phyloP scores from a whole-genome alignment of 92 coral and sea anemone genomes.

The Diadumene lineata region DNA sequence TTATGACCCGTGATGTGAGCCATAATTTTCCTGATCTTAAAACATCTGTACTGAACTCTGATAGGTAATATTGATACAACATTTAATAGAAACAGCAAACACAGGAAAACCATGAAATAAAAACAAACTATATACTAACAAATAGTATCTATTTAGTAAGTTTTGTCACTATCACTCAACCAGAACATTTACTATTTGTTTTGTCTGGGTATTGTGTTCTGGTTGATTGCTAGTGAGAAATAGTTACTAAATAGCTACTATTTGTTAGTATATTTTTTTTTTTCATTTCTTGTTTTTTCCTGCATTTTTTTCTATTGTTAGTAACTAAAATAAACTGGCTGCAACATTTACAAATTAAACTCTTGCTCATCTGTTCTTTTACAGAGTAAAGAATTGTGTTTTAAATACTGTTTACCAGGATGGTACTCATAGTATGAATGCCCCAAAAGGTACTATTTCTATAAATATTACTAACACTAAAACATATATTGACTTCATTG shows the following conservation, averaged over 20 bases:
- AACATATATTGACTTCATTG: too few relatives aligned
- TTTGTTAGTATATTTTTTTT: too few relatives aligned
- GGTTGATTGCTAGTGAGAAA: too few relatives aligned
- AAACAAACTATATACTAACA: too few relatives aligned
- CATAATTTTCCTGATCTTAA: constrained; percentile 56
- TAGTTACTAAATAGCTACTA: too few relatives aligned
- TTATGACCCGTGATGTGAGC: constrained; percentile 50
- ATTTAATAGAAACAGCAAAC: too few relatives aligned
- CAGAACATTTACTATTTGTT: too few relatives aligned
- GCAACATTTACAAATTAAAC: neutral
- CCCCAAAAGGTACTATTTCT: neutral
- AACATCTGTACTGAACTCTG: constrained; percentile 66
- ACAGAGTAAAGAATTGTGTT: constrained; percentile 57
- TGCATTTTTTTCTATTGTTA: neutral
- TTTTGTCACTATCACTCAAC: neutral
- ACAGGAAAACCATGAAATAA: too few relatives aligned
- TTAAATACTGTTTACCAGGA: constrained; percentile 53
- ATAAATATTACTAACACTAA: neutral
- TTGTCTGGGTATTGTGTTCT: too few relatives aligned
- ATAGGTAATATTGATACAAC: constrained; percentile 49
- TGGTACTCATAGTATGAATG: constrained; percentile 7
- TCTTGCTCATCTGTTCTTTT: constrained; percentile 15
- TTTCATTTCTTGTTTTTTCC: neutral
- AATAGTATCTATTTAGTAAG: too few relatives aligned
- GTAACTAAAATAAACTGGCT: neutral